Evolutionary conservation across 2,888 invertebrate genomes (phyloP).

Genomic region (Chorisops tibialis): DNA sequence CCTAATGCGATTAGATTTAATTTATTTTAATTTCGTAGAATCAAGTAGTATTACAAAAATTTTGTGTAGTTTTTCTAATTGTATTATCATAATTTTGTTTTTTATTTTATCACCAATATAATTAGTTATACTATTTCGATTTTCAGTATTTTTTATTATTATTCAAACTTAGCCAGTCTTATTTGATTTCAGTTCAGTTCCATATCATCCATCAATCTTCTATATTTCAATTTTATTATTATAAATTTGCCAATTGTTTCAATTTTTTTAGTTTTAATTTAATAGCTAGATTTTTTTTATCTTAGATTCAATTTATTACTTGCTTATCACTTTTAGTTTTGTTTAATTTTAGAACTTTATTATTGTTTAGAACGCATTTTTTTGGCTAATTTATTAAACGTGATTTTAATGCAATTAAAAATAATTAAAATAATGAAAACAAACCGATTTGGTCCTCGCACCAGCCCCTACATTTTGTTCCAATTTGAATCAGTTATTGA

Average conservation of each 20-base stretch:
- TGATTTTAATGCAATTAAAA: neutral
- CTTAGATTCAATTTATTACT: conserved; percentile 18
- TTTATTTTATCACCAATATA: conserved; percentile 25
- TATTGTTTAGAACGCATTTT: conserved; percentile 9
- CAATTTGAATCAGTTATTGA: too few species aligned
- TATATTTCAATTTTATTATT: too few species aligned
- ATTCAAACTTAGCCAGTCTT: conserved; percentile 14
- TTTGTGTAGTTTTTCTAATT: too few species aligned
- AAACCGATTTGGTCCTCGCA: conserved; percentile 49
- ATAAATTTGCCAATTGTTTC: too few species aligned
- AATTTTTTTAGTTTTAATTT: neutral
- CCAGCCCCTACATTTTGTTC: conserved; percentile 41
- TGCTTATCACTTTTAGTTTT: conserved; percentile 8
- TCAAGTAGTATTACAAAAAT: too few species aligned
- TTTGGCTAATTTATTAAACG: neutral
- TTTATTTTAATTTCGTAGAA: too few species aligned
- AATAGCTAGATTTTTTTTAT: neutral
- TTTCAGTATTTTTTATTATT: conserved; percentile 6
- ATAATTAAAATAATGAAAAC: neutral
- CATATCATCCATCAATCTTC: neutral
- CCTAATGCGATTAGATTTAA: too few species aligned
- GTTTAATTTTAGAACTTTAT: too few species aligned
- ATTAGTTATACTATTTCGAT: conserved; percentile 22
- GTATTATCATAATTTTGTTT: too few species aligned
- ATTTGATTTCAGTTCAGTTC: conserved; percentile 13